These are phyloP conservation scores for Sarcophaga rosellei DNA, from an alignment of 2,888 invertebrate genomes.

Conservation along the genomic window DNA sequence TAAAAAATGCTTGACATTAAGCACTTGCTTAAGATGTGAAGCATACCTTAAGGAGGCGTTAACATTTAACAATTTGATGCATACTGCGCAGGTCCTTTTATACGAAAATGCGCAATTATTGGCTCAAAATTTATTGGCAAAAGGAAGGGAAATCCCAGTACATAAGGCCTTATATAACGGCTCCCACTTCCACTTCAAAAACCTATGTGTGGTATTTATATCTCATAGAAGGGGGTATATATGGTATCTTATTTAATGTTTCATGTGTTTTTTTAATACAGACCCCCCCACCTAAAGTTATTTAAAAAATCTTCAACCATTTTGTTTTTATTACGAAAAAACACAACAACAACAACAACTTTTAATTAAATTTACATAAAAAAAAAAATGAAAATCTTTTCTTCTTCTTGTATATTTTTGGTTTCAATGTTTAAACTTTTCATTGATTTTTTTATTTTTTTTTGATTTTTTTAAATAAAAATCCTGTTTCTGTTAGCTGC, in stretches of 20 bases:
- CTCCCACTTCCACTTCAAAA: neutral
- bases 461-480: conserved; percentile 31
- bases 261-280: too few species aligned
- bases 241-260: too few species aligned
- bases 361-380: conserved; percentile 29
- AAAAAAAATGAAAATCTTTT: too few species aligned
- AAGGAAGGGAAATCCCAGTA: conserved; percentile 3
- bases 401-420: conserved; percentile 3
- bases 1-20: conserved; percentile 3
- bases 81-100: conserved; percentile 39
- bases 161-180: conserved; percentile 7
- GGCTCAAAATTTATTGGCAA: conserved; percentile 7
- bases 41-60: conserved; percentile 63
- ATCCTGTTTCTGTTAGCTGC: neutral
- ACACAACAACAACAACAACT: neutral
- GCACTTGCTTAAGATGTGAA: conserved; percentile 39
- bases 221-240: too few species aligned
- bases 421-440: conserved; percentile 1
- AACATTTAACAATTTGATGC: neutral
- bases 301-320: conserved; percentile 12
- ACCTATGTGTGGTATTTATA: too few species aligned
- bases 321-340: conserved; percentile 3
- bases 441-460: conserved; percentile 53
- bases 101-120: conserved; percentile 11
- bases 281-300: neutral